Percentiles rank a stretch among this genome's conserved stretches.
These are phyloP conservation scores for Mactra quadrangularis DNA, from an alignment of 1,140 invertebrate genomes.

Conservation along the genomic window DNA sequence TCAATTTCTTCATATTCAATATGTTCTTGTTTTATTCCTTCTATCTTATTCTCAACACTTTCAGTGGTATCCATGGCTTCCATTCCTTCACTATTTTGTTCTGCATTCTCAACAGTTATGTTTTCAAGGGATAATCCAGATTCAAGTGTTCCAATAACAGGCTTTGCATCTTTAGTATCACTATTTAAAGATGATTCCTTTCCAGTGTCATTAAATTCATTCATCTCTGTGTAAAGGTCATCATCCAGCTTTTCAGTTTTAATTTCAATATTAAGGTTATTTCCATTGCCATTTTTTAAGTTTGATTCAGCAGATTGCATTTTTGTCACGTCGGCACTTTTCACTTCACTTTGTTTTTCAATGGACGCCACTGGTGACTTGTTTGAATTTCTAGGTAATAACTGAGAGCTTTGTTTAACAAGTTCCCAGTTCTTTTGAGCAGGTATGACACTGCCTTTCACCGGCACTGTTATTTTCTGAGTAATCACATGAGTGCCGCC, in stretches of 20 bases:
- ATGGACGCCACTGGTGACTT: constrained; percentile 8
- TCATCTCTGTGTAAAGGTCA: neutral
- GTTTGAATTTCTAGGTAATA: neutral
- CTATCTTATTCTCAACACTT: neutral
- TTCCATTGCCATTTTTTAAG: neutral
- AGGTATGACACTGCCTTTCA: constrained; percentile 44
- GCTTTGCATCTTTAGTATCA: constrained; percentile 8
- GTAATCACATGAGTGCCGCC: neutral
- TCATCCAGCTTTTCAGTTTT: neutral
- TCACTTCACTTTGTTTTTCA: neutral
- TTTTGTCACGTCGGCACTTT: neutral
- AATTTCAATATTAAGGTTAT: neutral
- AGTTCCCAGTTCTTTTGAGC: constrained; percentile 60
- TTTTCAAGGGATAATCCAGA: too few relatives aligned
- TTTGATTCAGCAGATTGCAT: neutral
- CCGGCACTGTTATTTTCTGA: neutral
- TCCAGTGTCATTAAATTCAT: neutral
- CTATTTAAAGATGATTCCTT: neutral
- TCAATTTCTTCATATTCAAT: constrained; percentile 12
- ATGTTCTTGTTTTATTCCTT: constrained; percentile 5
- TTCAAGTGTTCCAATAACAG: too few relatives aligned
- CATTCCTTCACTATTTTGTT: constrained; percentile 16
- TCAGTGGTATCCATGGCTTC: neutral
- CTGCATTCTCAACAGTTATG: neutral
- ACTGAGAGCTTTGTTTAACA: constrained; percentile 53